These are phyloP conservation scores for Caenorhabditis sp. DNA, from an alignment of 2,888 invertebrate species.

Conservation along the genomic window DNA sequence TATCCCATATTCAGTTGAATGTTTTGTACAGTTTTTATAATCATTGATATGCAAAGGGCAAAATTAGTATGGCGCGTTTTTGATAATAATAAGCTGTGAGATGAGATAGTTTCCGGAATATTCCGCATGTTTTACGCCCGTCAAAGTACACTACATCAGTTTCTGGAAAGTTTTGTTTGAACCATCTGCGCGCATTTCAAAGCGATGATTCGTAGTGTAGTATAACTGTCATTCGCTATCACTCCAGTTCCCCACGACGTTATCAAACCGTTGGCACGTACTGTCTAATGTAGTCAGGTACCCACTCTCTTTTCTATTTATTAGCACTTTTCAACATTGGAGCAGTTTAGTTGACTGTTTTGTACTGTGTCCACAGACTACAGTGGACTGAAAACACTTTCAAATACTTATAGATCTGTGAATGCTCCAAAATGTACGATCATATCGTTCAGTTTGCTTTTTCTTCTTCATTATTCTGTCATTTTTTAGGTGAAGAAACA, in stretches of 20 bases:
- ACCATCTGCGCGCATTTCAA: neutral
- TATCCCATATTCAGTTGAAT: constrained; percentile 1
- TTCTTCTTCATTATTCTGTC: neutral
- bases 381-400: neutral
- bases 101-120: too few relatives aligned
- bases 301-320: constrained; percentile 26
- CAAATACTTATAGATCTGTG: too few relatives aligned
- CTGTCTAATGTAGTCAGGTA: constrained; percentile 31
- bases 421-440: too few relatives aligned
- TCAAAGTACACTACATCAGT: constrained; percentile 27
- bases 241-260: constrained; percentile 13
- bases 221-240: constrained; percentile 36
- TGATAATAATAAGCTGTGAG: too few relatives aligned
- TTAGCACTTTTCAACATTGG: constrained; percentile 14
- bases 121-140: too few relatives aligned
- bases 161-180: neutral
- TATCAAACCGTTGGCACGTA: constrained; percentile 36
- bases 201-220: constrained; percentile 34
- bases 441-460: neutral
- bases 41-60: neutral
- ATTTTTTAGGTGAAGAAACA: neutral
- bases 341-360: neutral
- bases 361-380: neutral
- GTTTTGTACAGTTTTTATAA: neutral
- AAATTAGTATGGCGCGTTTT: neutral